Percentiles rank a stretch among this genome's conserved stretches.
Conservation (phyloP, 1,140 invertebrate species). For the Copidosoma floridanum region DNA sequence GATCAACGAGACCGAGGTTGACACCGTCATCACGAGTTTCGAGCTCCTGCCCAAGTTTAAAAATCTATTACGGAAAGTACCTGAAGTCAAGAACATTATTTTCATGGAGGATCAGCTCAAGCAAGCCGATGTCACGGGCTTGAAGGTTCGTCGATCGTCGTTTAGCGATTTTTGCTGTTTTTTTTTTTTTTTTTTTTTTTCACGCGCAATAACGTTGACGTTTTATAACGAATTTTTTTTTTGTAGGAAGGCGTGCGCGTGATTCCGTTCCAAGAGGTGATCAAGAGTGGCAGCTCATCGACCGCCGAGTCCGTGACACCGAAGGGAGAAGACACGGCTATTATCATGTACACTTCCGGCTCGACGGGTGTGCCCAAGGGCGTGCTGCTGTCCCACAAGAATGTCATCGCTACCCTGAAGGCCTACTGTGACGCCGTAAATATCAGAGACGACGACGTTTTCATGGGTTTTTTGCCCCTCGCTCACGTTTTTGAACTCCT, state of each 20-base stretch:
- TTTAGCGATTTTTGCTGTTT: background rate
- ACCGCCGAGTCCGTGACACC: slow-evolving; percentile 59
- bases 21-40: slow-evolving; percentile 83
- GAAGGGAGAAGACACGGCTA: slow-evolving; percentile 74
- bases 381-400: slow-evolving; percentile 83
- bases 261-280: slow-evolving; percentile 41
- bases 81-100: slow-evolving; percentile 74
- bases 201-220: no score
- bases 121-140: slow-evolving; percentile 66
- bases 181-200: slow-evolving; percentile 2
- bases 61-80: slow-evolving; percentile 68
- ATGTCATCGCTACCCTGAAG: slow-evolving; percentile 85
- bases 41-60: slow-evolving; percentile 89
- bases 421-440: slow-evolving; percentile 80
- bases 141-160: slow-evolving; percentile 57
- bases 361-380: slow-evolving; percentile 91
- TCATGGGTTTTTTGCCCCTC: slow-evolving; percentile 93
- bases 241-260: slow-evolving; percentile 40
- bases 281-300: slow-evolving; percentile 41
- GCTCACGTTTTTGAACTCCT: slow-evolving; percentile 97
- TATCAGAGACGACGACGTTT: slow-evolving; percentile 73
- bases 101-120: slow-evolving; percentile 87
- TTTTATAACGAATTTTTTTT: slow-evolving; percentile 20
- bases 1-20: slow-evolving; percentile 94
- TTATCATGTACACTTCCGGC: slow-evolving; percentile 96